Evolutionary conservation across 1,140 invertebrate genomes (phyloP), one percentile per base, ranked within the genome.

Genomic region (Drosophila watanabei): DNA sequence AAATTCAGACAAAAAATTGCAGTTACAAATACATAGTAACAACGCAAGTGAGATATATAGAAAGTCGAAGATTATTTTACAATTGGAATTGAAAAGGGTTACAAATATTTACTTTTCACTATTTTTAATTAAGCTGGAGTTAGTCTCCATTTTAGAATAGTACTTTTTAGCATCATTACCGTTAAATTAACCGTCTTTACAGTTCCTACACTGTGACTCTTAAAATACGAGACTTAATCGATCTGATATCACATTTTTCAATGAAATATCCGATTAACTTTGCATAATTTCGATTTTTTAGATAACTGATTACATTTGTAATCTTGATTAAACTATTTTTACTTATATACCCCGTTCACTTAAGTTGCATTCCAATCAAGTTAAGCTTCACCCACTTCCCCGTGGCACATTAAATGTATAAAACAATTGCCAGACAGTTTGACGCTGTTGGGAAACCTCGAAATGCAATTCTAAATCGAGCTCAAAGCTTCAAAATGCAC

Each of bases 371-470:
- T 72, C 64, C 69, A 59, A 30, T 35, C 52, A 13, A 35, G 28
- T 14, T 39, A 20, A 71, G 20, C 20, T 46, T 69, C 65, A 28
- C 28, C 30, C 33, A 49, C 9, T 16, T 52, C 35, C 24, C 39
- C 33, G 51, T 46, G 41, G 54, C 78, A 78, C 85, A 88, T 88
- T 88, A 88, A 88, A 89, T 88, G 85, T 82, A 84, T 81, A 66
- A 88, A 88, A 88, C 85, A 88, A 88, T 88, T 79, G 78, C 75
- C 78, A 88, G 85, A 88, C 85, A 88, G 81, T 85, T 88, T 85
- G 85, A 88, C 85, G 85, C 85, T 88, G 77, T 78, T 75, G 68
- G 77, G 80, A 60, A 82, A 76, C 73, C 73, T 75, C 49, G 60
- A 76, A 64, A 41, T 64, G 73, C 70, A 57, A 64, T 52, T 57